Conservation (phyloP, 2,888 invertebrate genomes). For the Nemurella pictetii region DNA sequence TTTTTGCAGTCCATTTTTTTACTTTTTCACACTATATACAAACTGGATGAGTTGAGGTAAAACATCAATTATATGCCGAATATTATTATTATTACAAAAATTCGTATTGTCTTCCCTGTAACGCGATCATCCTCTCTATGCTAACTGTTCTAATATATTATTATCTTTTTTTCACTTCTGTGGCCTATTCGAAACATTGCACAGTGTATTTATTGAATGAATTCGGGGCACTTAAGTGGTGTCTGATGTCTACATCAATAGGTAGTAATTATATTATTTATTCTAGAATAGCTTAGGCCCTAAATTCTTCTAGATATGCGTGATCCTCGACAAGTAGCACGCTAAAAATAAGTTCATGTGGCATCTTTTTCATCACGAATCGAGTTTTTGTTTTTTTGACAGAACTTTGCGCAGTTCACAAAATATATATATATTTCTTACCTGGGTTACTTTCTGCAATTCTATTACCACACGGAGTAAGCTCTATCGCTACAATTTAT, state of each 20-base stretch:
- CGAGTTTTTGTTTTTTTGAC: neutral
- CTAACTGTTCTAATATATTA: conserved; percentile 4
- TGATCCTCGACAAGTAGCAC: neutral
- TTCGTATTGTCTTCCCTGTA: conserved; percentile 27
- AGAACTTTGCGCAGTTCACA: neutral
- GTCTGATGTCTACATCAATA: neutral
- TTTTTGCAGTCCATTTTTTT: neutral
- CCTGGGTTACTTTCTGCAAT: neutral
- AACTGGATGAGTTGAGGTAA: neutral
- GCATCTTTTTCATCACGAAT: neutral
- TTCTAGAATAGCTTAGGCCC: conserved; percentile 24
- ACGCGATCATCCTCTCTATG: conserved; percentile 4
- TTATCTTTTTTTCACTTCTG: neutral
- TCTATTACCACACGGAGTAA: neutral
- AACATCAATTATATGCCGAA: neutral
- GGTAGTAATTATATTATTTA: too few species aligned
- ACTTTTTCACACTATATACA: neutral
- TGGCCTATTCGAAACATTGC: neutral
- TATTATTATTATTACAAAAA: neutral
- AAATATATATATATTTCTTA: neutral
- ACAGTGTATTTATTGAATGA: neutral
- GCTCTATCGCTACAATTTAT: neutral
- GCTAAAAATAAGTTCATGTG: neutral
- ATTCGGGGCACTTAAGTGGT: conserved; percentile 16
- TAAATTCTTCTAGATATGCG: neutral